Evolutionary conservation across 2,113 vertebrate genomes (phyloP).

Genomic region (Paramormyrops kingsleyae): DNA sequence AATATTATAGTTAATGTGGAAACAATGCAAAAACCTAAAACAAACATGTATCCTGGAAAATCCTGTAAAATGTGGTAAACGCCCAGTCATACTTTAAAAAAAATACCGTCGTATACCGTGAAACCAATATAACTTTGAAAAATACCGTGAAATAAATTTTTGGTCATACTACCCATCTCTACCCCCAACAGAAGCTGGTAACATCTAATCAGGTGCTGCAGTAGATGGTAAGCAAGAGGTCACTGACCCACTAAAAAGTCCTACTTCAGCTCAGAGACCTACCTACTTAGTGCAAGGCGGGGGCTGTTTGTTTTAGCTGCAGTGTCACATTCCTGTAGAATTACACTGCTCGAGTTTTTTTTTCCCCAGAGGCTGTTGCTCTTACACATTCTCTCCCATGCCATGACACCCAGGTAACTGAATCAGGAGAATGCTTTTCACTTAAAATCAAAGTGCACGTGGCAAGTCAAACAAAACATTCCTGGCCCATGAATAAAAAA

Average conservation of each 20-base stretch:
- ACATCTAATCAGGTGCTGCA: conserved; percentile 24
- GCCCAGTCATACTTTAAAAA: no score
- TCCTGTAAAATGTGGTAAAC: no score
- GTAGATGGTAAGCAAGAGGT: background rate
- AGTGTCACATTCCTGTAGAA: background rate
- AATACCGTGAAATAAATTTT: no score
- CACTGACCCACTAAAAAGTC: background rate
- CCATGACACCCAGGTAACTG: background rate
- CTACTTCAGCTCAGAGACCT: background rate
- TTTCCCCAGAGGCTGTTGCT: background rate
- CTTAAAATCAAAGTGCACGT: background rate
- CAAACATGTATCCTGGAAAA: no score
- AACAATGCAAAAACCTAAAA: no score
- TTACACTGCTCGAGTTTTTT: background rate
- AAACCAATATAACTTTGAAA: no score
- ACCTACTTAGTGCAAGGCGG: background rate
- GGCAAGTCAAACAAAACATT: background rate
- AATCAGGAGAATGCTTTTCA: background rate
- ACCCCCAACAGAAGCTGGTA: background rate
- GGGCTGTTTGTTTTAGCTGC: background rate
- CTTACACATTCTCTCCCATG: background rate
- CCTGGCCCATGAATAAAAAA: background rate
- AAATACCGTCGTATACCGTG: no score
- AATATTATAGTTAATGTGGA: no score
- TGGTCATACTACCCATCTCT: no score